These are phyloP conservation scores for Melanogrammus aeglefinus DNA, from an alignment of 2,797 vertebrate genomes.

Conservation along the genomic window DNA sequence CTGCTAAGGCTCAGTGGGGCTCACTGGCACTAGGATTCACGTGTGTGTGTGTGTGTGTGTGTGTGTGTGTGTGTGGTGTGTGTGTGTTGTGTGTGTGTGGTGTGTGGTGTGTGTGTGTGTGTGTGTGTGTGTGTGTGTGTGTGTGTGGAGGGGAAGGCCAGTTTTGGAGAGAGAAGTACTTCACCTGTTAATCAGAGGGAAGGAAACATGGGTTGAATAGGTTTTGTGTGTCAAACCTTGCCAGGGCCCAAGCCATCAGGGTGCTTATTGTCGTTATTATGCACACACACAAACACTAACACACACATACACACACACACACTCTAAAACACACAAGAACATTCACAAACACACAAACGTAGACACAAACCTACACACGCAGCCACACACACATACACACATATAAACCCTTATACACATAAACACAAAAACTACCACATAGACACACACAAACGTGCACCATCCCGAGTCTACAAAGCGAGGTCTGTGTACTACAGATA, in stretches of 20 bases:
- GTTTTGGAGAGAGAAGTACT: neutral
- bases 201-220: neutral
- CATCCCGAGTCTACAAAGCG: neutral
- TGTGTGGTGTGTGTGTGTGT: too few species aligned
- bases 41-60: too few species aligned
- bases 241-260: neutral
- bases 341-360: neutral
- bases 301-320: neutral
- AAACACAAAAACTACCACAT: neutral
- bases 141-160: neutral
- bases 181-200: neutral
- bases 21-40: too few species aligned
- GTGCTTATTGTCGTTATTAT: constrained; percentile 11
- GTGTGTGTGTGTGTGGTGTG: too few species aligned
- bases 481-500: neutral
- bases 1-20: too few species aligned
- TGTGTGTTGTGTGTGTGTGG: too few species aligned
- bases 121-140: too few species aligned
- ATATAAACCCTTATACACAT: neutral
- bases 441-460: constrained; percentile 29
- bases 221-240: neutral
- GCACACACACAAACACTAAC: neutral
- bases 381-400: neutral
- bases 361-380: neutral
- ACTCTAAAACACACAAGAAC: neutral